Conservation (phyloP, 2,888 invertebrate genomes). For the Micropterix aruncella region DNA sequence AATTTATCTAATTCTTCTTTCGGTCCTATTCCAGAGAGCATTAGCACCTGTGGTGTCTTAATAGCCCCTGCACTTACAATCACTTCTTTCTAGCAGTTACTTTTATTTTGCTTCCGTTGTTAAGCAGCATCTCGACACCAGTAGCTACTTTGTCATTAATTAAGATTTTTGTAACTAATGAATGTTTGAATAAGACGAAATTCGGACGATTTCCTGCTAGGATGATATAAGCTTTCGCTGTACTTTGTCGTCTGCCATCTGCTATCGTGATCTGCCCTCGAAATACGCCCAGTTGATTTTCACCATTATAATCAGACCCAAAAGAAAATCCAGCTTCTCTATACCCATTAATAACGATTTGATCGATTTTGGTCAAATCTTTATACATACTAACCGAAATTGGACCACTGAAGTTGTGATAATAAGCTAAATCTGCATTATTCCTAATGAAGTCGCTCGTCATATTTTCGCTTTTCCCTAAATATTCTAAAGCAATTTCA, state of each 20-base stretch:
- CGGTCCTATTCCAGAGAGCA: not conserved
- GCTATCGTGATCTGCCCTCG: not conserved
- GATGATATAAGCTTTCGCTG: not conserved
- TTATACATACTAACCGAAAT: too few species aligned
- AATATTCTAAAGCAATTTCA: slow-evolving; percentile 64
- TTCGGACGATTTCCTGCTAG: not conserved
- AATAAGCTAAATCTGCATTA: too few species aligned
- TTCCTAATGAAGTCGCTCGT: too few species aligned
- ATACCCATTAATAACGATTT: too few species aligned
- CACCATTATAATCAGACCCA: too few species aligned
- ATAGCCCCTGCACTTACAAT: not conserved
- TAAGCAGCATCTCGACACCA: not conserved
- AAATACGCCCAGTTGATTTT: too few species aligned
- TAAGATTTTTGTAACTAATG: not conserved
- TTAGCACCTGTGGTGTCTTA: not conserved
- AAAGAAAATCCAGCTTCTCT: too few species aligned
- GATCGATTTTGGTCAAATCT: too few species aligned
- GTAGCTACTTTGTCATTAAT: not conserved
- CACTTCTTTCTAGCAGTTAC: not conserved
- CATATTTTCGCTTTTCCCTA: slow-evolving; percentile 57
- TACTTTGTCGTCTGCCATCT: not conserved
- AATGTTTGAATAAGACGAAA: not conserved
- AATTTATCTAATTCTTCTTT: not conserved
- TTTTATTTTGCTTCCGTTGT: not conserved
- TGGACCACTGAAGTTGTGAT: too few species aligned